These are phyloP conservation scores for Gila orcuttii DNA, from an alignment of 2,113 vertebrate genomes.

Conservation along the genomic window DNA sequence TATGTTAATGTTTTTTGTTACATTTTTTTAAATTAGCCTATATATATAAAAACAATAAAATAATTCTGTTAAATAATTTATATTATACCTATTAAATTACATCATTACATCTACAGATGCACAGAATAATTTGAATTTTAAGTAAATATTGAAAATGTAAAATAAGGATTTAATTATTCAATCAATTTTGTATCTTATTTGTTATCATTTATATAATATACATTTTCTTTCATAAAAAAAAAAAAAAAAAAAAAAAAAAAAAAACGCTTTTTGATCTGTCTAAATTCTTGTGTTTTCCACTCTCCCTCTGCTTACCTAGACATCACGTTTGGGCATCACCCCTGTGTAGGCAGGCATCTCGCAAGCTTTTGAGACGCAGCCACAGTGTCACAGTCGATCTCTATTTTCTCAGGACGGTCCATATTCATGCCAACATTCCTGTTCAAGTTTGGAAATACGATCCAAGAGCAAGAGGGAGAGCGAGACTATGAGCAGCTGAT, in stretches of 20 bases:
- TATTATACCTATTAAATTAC: background rate
- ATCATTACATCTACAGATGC: background rate
- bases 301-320: background rate
- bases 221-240: background rate
- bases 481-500: slow-evolving; percentile 80
- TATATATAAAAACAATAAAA: background rate
- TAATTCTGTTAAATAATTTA: background rate
- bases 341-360: background rate
- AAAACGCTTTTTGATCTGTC: background rate
- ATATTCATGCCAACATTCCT: slow-evolving; percentile 49
- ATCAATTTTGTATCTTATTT: background rate
- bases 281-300: background rate
- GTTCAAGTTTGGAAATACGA: slow-evolving; percentile 80
- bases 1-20: too few species aligned
- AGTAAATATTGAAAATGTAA: background rate
- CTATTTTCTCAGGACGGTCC: slow-evolving; percentile 21
- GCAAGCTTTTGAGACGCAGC: background rate
- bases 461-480: slow-evolving; percentile 69
- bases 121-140: background rate
- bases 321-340: background rate
- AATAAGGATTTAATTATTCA: background rate
- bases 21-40: background rate
- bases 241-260: too few species aligned
- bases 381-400: background rate
- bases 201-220: background rate